phyloP scores from a whole-genome alignment of 1,140 invertebrate species.

The Hesperophylax magnus region DNA sequence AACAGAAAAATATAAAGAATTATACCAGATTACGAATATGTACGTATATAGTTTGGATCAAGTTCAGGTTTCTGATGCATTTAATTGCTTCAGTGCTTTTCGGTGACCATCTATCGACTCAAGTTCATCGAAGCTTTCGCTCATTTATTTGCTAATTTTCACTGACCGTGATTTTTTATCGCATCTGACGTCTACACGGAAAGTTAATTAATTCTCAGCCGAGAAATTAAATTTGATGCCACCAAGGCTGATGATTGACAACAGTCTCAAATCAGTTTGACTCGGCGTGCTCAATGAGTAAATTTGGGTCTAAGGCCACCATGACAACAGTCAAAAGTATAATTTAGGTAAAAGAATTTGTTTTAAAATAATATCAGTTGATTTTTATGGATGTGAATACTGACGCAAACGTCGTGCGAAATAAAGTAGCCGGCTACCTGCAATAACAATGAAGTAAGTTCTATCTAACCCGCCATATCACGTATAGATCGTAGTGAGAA shows the following conservation, averaged over 20 bases:
- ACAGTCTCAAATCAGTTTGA: background rate
- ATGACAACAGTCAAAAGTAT: background rate
- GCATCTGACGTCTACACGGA: too few relatives aligned
- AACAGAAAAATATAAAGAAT: too few relatives aligned
- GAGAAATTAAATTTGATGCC: too few relatives aligned
- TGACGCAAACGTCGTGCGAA: slow-evolving; percentile 46
- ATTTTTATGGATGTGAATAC: slow-evolving; percentile 27
- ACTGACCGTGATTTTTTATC: too few relatives aligned
- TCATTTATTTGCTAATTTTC: background rate
- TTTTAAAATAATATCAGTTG: slow-evolving; percentile 34
- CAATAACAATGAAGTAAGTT: slow-evolving; percentile 37
- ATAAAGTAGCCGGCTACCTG: background rate
- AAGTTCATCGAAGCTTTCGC: background rate
- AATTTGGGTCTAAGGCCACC: background rate
- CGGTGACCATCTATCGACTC: too few relatives aligned
- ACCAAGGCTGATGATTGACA: slow-evolving; percentile 4
- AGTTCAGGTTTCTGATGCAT: too few relatives aligned
- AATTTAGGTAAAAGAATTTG: background rate
- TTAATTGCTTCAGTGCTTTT: too few relatives aligned
- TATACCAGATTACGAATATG: too few relatives aligned
- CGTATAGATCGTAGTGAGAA: slow-evolving; percentile 30
- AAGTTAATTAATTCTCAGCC: too few relatives aligned
- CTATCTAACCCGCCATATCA: slow-evolving; percentile 38
- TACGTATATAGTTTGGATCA: too few relatives aligned
- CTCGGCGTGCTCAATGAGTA: background rate